phyloP scores from a whole-genome alignment of 2,113 vertebrate species.

The Thalassarche chlororhynchos region DNA sequence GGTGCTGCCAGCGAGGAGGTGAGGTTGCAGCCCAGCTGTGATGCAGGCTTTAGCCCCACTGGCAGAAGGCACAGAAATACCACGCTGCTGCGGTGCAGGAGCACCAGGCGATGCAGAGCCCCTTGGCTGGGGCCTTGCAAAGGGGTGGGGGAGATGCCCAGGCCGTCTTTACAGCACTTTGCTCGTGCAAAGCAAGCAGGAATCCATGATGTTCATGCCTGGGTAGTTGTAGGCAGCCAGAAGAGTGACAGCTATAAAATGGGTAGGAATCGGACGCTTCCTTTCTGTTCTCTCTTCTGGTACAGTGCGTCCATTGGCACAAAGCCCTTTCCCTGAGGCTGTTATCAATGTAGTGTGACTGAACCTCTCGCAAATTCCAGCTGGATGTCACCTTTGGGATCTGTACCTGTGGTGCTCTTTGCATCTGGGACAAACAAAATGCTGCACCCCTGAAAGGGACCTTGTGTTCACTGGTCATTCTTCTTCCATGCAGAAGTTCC shows the following conservation, averaged over 20 bases:
- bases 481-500: not conserved
- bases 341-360: not conserved
- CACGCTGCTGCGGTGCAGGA: not conserved
- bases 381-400: not conserved
- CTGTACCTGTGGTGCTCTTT: not conserved
- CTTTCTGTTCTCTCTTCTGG: not conserved
- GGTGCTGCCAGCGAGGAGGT: not conserved
- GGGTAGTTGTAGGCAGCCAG: not conserved
- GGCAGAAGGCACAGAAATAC: not conserved
- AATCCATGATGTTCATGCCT: not conserved
- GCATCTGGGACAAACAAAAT: not conserved
- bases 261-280: accelerated
- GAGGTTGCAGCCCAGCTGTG: not conserved
- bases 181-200: not conserved
- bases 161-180: not conserved
- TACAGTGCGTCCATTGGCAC: not conserved
- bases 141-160: not conserved
- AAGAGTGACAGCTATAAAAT: not conserved
- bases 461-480: not conserved
- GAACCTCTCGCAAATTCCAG: not conserved
- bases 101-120: not conserved
- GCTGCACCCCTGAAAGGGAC: not conserved
- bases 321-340: not conserved
- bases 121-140: not conserved
- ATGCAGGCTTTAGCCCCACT: not conserved